Conservation (phyloP, 2,797 vertebrate genomes). For the Neostethus bicornis region DNA sequence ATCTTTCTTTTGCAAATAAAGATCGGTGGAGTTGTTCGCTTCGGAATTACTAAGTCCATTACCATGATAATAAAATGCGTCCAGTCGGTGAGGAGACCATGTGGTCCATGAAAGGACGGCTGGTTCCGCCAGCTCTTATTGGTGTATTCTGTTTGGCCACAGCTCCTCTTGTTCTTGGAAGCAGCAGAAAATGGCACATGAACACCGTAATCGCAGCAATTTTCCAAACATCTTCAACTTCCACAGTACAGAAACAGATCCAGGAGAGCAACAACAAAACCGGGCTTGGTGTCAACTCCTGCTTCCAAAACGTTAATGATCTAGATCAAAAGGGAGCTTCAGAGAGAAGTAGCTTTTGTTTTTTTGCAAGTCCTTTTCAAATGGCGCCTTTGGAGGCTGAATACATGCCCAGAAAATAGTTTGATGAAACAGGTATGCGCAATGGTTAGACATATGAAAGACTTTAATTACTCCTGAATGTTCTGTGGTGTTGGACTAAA, state of each 20-base stretch:
- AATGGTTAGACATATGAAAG: slow-evolving; percentile 69
- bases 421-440: slow-evolving; percentile 79
- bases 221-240: slow-evolving; percentile 84
- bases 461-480: slow-evolving; percentile 71
- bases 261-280: slow-evolving; percentile 76
- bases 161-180: slow-evolving; percentile 87
- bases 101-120: slow-evolving; percentile 89
- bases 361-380: slow-evolving; percentile 56
- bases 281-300: slow-evolving; percentile 76
- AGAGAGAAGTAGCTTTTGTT: slow-evolving; percentile 71
- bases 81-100: slow-evolving; percentile 84
- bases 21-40: slow-evolving; percentile 56
- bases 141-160: slow-evolving; percentile 87
- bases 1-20: slow-evolving; percentile 48
- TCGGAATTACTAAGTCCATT: slow-evolving; percentile 83
- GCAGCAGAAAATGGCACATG: slow-evolving; percentile 85
- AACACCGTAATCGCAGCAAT: slow-evolving; percentile 85
- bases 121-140: slow-evolving; percentile 88
- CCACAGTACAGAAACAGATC: slow-evolving; percentile 79
- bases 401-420: slow-evolving; percentile 64
- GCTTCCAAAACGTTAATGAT: slow-evolving; percentile 83
- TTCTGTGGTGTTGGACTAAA: slow-evolving; percentile 59
- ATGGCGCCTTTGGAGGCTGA: slow-evolving; percentile 69
- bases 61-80: slow-evolving; percentile 89
- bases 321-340: slow-evolving; percentile 77